Base-by-base conservation (phyloP, 2,113 vertebrate species). In the Oreocharis arfaki region DNA sequence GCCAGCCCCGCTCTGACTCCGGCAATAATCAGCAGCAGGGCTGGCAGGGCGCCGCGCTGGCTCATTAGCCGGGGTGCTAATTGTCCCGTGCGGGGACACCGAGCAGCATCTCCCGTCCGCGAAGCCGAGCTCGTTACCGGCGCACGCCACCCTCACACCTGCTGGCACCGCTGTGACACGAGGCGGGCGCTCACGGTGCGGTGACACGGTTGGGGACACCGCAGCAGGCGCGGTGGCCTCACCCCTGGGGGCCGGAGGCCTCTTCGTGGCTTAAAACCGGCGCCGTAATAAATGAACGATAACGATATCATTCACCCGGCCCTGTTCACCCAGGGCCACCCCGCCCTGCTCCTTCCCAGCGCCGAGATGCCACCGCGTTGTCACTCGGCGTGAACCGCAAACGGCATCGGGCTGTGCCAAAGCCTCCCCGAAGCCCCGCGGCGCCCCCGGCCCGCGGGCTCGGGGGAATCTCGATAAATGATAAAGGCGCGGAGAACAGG, bases 241-340 rank as follows among this genome's bases (percentile, higher is more conserved):
- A 6, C 3, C 27, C 7, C n/a, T 10, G 2, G 19, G 23, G 14
- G 9, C n/a, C 5, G 5, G 77, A 49, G 1, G 1, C 21, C 10
- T 0, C 1, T 9, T 61, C 18, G n/a, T 3, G 60, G 3, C 44
- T 39, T n/a, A 13, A 69, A 81, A 30, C 5, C 46, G 6, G 4
- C 12, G 15, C 16, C 32, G 2, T 9, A 16, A 33, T 3, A 10
- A 56, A 21, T 30, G 27, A 5, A 64, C 49, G 8, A 4, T 0
- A 24, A 75, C 84, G 1, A 23, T 6, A 35, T 26, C 32, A 4
- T 50, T 56, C 17, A 16, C 8, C 24, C 32, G 2, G 12, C 80
- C 19, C 11, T 3, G 35, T 0, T 7, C n/a, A 3, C 19, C 32
- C 57, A 0, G 14, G 4, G 2, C 55, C 47, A 0, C 49, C 59